A percentile compares a stretch with the other conserved stretches of the same genome.
Conservation (phyloP, 2,888 invertebrate genomes). For the Smittia sp. region DNA sequence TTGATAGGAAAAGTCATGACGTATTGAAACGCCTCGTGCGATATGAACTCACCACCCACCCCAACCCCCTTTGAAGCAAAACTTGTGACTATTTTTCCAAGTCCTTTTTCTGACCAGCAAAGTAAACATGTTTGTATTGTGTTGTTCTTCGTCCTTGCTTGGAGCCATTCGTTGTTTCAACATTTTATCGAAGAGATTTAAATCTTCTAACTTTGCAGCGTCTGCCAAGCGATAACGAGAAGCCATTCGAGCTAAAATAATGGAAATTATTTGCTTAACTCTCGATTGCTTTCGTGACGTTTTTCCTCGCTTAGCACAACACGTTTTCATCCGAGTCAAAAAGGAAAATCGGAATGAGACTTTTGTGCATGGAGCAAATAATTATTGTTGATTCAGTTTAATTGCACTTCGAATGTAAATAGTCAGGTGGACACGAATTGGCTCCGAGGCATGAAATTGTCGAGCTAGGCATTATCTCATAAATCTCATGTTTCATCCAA, state of each 20-base stretch:
- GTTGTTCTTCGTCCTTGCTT: not conserved
- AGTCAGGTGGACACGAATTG: conserved; percentile 10
- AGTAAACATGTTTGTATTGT: not conserved
- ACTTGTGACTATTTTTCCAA: not conserved
- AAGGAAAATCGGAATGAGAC: conserved; percentile 5
- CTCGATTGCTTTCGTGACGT: not conserved
- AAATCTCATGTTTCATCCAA: not conserved
- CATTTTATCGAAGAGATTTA: not conserved
- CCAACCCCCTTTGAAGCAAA: no score
- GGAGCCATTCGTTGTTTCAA: not conserved
- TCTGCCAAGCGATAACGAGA: not conserved
- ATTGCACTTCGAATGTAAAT: conserved; percentile 38
- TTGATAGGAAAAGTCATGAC: no score
- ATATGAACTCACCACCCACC: no score
- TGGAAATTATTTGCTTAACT: not conserved
- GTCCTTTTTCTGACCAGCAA: not conserved
- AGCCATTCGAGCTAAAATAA: not conserved
- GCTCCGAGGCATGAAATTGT: not conserved
- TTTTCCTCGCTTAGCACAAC: not conserved
- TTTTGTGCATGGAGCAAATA: conserved; percentile 21
- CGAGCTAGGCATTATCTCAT: not conserved
- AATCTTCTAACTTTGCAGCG: not conserved
- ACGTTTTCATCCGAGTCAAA: not conserved
- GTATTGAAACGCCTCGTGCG: no score
- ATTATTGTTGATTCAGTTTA: conserved; percentile 35